These are phyloP conservation scores for Caenorhabditis wallacei DNA, from an alignment of 2,888 invertebrate genomes.

Conservation along the genomic window DNA sequence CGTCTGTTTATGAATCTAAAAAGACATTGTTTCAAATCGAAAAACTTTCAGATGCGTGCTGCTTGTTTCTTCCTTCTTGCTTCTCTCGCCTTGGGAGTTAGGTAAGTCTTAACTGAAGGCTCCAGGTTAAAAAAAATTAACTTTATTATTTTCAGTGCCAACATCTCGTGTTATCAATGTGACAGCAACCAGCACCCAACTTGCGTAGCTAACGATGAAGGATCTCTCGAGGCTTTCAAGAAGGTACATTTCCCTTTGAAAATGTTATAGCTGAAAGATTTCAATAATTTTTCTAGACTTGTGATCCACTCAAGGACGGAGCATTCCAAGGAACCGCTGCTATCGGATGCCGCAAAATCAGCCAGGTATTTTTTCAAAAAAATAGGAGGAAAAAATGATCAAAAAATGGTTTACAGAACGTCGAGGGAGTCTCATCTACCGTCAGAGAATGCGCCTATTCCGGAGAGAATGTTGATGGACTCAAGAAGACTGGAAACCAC, in stretches of 20 bases:
- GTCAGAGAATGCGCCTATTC: conserved; percentile 82
- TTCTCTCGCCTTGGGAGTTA: conserved; percentile 60
- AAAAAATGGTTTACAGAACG: conserved; percentile 70
- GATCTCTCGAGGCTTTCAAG: conserved; percentile 67
- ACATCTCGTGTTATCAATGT: conserved; percentile 77
- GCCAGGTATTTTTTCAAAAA: no score
- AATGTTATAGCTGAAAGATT: no score
- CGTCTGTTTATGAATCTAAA: background rate
- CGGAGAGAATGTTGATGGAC: conserved; percentile 74
- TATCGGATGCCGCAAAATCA: conserved; percentile 80
- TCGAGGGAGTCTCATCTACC: conserved; percentile 70
- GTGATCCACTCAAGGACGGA: conserved; percentile 72
- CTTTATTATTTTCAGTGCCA: conserved; percentile 51
- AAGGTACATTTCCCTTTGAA: no score
- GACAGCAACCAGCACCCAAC: conserved; percentile 72
- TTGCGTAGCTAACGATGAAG: conserved; percentile 70
- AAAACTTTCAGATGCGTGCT: conserved; percentile 52
- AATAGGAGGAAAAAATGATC: no score
- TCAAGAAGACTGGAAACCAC: conserved; percentile 81
- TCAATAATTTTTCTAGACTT: conserved; percentile 65
- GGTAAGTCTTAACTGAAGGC: conserved; percentile 15
- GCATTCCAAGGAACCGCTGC: conserved; percentile 70
- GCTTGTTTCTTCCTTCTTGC: conserved; percentile 49
- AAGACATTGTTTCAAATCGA: background rate
- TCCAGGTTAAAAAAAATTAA: background rate